These are phyloP conservation scores for Edolisoma coerulescens DNA, from an alignment of 2,113 vertebrate species.

Conservation along the genomic window DNA sequence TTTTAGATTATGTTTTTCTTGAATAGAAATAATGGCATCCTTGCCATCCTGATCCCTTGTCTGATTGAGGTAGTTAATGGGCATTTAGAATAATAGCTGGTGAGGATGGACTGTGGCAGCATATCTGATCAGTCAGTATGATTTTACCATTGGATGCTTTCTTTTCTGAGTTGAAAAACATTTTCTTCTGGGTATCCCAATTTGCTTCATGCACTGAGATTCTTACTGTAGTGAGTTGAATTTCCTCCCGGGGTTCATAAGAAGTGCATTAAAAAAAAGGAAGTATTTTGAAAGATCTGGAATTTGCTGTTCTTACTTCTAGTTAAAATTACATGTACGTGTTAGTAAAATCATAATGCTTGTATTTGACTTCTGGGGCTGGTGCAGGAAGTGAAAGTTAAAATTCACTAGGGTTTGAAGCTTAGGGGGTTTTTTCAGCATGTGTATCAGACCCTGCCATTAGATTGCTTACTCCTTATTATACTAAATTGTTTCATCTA, in stretches of 20 bases:
- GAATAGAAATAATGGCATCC: background rate
- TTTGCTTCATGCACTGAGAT: background rate
- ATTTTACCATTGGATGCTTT: background rate
- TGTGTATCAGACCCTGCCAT: background rate
- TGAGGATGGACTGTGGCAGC: background rate
- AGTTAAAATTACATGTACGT: background rate
- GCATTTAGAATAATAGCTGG: background rate
- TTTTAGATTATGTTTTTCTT: background rate
- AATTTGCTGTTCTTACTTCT: background rate
- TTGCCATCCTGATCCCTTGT: background rate
- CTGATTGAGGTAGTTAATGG: background rate
- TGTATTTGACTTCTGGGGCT: background rate
- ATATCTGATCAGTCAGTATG: background rate
- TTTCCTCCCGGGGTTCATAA: background rate
- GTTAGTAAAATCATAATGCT: background rate
- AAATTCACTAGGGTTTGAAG: background rate
- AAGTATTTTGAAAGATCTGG: background rate
- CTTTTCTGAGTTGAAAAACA: background rate
- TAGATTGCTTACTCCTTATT: background rate
- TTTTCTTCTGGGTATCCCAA: background rate
- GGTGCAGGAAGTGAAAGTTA: background rate
- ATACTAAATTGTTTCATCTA: background rate
- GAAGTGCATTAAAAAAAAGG: background rate
- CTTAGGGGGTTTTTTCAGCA: background rate
- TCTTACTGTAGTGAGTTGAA: background rate